Conservation (phyloP, 2,797 vertebrate species). For the Sylvia borin region DNA sequence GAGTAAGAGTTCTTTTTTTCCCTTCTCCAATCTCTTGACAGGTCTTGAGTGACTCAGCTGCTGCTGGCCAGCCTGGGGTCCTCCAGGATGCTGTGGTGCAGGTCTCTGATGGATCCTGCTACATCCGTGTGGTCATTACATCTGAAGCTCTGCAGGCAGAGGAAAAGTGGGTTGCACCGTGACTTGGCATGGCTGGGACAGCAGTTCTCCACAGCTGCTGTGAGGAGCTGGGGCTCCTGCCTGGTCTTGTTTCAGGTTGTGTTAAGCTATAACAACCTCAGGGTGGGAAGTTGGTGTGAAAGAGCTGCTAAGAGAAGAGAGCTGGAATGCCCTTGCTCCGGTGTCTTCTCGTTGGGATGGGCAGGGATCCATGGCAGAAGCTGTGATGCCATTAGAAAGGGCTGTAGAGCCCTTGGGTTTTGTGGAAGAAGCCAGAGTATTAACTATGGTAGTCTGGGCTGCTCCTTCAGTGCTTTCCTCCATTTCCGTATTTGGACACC, state of each 20-base stretch:
- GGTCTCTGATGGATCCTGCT: conserved; percentile 56
- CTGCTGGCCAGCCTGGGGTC: background rate
- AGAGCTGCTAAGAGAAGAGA: background rate
- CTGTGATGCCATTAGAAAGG: background rate
- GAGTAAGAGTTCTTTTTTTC: background rate
- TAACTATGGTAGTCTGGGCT: background rate
- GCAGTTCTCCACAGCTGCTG: background rate
- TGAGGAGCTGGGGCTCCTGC: conserved; percentile 4
- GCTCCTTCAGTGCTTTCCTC: background rate
- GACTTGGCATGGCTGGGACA: background rate
- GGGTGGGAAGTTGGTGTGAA: background rate
- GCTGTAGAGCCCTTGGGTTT: background rate
- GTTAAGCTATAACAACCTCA: background rate
- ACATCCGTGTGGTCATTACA: conserved; percentile 46
- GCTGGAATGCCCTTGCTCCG: rapidly evolving
- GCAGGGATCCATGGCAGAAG: background rate
- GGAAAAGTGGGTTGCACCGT: conserved; percentile 37
- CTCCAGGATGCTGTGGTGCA: conserved; percentile 2
- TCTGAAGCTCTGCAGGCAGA: background rate
- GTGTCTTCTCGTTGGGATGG: background rate
- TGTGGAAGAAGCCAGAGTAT: background rate
- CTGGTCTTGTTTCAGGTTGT: background rate
- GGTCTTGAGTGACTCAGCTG: conserved; percentile 19
- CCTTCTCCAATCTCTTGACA: background rate
- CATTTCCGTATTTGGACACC: background rate